Evolutionary conservation across 1,140 invertebrate species (phyloP).

Genomic region (Plutomurus gul): DNA sequence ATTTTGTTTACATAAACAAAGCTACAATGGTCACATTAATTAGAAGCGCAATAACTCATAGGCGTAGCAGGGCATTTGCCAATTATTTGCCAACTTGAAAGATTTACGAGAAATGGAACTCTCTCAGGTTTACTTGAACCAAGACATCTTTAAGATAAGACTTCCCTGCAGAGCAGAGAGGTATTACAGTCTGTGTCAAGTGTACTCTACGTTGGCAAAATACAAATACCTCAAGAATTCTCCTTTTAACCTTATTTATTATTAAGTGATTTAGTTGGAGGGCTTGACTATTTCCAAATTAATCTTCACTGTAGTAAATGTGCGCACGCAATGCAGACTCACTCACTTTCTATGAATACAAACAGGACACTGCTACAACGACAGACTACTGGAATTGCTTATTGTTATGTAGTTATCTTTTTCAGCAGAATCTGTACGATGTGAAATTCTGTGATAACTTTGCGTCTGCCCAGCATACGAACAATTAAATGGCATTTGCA

Average conservation of each 20-base stretch:
- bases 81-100: conserved; percentile 28
- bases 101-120: conserved; percentile 8
- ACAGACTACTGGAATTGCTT: too few species aligned
- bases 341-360: too few species aligned
- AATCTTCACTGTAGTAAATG: background rate
- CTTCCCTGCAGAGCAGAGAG: background rate
- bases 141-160: background rate
- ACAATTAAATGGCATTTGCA: too few species aligned
- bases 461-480: too few species aligned
- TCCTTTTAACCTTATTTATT: background rate
- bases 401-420: too few species aligned
- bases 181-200: background rate
- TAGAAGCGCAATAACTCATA: conserved; percentile 13
- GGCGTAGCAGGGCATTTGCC: conserved; percentile 18
- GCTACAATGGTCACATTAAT: background rate
- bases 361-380: too few species aligned
- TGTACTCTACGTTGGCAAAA: background rate
- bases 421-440: too few species aligned
- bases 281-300: background rate
- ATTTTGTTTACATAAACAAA: background rate
- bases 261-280: background rate
- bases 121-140: background rate
- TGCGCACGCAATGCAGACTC: background rate
- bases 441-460: too few species aligned
- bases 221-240: background rate